Base-by-base conservation (phyloP, 2,797 vertebrate genomes). In the Neomorphus geoffroyi region DNA sequence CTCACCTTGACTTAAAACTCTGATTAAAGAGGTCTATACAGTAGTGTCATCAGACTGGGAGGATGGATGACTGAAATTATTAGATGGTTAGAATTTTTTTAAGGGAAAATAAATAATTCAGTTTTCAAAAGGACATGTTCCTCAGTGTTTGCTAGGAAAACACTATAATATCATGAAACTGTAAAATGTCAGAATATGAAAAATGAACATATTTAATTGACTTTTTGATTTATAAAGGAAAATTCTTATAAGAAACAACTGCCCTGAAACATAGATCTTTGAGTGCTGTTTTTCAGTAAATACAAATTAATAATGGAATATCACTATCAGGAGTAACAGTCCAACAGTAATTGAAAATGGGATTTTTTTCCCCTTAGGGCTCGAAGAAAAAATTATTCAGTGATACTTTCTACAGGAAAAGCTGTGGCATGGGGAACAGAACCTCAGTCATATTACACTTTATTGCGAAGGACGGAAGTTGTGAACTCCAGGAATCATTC, bases 391-490 rank as follows among this genome's bases (percentile, higher is more conserved):
- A 82, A 74, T 33, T 93, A 95, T 84, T 91, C 73, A 77, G 41
- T 65, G 57, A 70, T 75, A 80, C 46, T 56, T 92, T 88, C 64
- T 91, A 66, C 37, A 75, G 64, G 51, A 87, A 92, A 96, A 71
- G n/a, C 66, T 80, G 67, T 87, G 69, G 33, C 21, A 39, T 33
- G n/a, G 37, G 54, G 56, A 79, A 96, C 43, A 87, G 71, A 86
- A 35, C 23, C 54, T 90, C 80, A 61, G 53, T 73, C 80, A 53
- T 51, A 90, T 79, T 79, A 90, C 67, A 88, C 96, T 96, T 97
- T 91, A 86, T 81, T 94, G 80, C 73, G 92, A 98, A 97, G 95
- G 96, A 98, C 91, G 96, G 98, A 98, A 98, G 95, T 87, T 92
- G 96, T 93, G 96, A 97, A 98, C 92, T 93, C 81, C 77, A 96